Evolutionary conservation across 2,797 vertebrate species (phyloP).

Genomic region (Cygnus olor): DNA sequence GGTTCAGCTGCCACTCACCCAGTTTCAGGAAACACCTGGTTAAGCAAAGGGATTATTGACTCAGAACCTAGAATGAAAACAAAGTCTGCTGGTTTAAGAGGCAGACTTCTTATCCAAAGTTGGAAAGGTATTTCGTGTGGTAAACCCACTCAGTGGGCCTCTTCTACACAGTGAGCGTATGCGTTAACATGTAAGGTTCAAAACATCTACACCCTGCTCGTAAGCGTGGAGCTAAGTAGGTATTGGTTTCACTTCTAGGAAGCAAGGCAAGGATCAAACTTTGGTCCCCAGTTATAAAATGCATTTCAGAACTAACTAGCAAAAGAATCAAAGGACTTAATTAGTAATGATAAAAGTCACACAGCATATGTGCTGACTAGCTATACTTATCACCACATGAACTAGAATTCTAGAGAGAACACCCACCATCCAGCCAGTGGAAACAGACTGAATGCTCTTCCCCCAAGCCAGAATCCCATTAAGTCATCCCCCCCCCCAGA

Average conservation of each 20-base stretch:
- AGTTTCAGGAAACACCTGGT: conserved; percentile 95
- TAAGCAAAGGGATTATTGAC: conserved; percentile 25
- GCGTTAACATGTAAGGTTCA: background rate
- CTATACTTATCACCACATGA: fast-evolving
- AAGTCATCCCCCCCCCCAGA: background rate
- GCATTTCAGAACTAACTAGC: background rate
- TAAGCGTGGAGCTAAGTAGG: background rate
- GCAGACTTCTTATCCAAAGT: background rate
- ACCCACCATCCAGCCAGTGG: background rate
- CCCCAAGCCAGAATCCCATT: conserved; percentile 4
- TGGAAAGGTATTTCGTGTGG: background rate
- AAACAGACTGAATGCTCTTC: background rate
- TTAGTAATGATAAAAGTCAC: background rate
- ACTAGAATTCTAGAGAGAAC: background rate
- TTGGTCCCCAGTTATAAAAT: background rate
- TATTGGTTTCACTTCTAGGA: background rate
- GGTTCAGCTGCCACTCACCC: conserved; percentile 97
- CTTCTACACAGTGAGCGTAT: background rate
- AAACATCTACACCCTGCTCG: background rate
- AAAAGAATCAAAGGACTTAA: background rate
- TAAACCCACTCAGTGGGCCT: background rate
- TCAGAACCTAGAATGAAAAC: background rate
- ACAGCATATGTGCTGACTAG: background rate
- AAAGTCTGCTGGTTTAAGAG: background rate
- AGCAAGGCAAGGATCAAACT: background rate